Base-by-base conservation (phyloP, 2,888 invertebrate species). In the Ectemnius lituratus region DNA sequence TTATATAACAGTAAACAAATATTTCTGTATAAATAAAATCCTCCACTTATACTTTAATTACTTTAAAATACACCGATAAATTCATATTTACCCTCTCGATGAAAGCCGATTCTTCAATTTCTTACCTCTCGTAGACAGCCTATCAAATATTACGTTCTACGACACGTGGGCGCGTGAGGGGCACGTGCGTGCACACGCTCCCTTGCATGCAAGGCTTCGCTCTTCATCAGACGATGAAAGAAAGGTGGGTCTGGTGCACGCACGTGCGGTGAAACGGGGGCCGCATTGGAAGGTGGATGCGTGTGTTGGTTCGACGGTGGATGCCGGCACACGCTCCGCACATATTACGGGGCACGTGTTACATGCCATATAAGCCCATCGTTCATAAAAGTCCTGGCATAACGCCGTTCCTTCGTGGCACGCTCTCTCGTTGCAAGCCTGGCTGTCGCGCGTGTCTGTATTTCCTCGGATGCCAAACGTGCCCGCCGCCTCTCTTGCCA, bases 291-390 rank as follows among this genome's bases (percentile, higher is more conserved):
- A 5, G 18, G 47, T n/a, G 28, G 64, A 52, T 18, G 23, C 18
- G 63, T 20, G 59, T 45, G 62, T 56, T 37, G 72, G 62, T 56
- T 62, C 47, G 60, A 65, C 71, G 75, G 75, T 67, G 65, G 78
- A 73, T 70, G 70, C 69, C 62, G 45, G 63, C 71, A 67, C 77
- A 68, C 65, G 63, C 52, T 23, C 65, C 73, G 78, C 79, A 78
- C 85, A 82, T 86, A 85, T 86, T 86, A 85, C 80, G 75, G 73
- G 82, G 78, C 85, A 85, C 83, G 84, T 86, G 86, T 85, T 86
- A 85, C 85, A 78, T 85, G 79, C 82, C 81, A 79, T 83, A 81
- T 80, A 82, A 83, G 83, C 78, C 79, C 82, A 82, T 85, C 85
- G 80, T 80, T 86, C 83, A 84, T 83, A 86, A 85, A 85, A 82